phyloP scores from a whole-genome alignment of 64 coral and sea anemone species.

The Porites lutea region DNA sequence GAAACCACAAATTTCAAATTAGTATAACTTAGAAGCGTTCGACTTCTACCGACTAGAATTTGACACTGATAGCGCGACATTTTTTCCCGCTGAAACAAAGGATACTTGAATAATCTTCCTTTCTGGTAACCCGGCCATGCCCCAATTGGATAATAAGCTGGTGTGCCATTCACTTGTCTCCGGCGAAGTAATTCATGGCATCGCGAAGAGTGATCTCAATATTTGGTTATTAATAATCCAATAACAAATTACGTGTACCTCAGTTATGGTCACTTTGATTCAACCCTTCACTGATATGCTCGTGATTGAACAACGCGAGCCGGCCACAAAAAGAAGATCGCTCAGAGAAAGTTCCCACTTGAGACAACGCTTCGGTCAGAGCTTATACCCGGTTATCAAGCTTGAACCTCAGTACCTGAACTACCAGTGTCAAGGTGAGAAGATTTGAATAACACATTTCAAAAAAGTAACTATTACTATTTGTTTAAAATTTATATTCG shows the following conservation, averaged over 20 bases:
- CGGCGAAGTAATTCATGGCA: neutral
- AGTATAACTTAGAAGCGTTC: neutral
- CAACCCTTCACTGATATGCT: neutral
- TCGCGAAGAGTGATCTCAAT: neutral
- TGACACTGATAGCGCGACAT: neutral
- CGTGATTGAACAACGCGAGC: neutral
- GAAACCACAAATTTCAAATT: neutral
- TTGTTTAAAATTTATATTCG: neutral
- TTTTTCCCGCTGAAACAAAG: neutral
- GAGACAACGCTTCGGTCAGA: slow-evolving; percentile 2
- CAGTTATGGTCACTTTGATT: neutral
- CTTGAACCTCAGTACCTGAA: slow-evolving; percentile 1
- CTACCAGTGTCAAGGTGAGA: neutral
- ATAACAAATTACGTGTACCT: neutral
- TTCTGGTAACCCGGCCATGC: neutral
- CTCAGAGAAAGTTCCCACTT: neutral
- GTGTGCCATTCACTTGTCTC: neutral
- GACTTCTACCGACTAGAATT: neutral
- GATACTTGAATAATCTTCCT: neutral
- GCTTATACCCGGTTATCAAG: neutral
- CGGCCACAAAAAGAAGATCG: neutral
- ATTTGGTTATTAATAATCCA: neutral
- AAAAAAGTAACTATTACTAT: neutral
- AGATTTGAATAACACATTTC: neutral
- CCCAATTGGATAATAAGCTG: neutral